Evolutionary conservation across 2,113 vertebrate species (phyloP).

Genomic region (Calyptomena viridis): DNA sequence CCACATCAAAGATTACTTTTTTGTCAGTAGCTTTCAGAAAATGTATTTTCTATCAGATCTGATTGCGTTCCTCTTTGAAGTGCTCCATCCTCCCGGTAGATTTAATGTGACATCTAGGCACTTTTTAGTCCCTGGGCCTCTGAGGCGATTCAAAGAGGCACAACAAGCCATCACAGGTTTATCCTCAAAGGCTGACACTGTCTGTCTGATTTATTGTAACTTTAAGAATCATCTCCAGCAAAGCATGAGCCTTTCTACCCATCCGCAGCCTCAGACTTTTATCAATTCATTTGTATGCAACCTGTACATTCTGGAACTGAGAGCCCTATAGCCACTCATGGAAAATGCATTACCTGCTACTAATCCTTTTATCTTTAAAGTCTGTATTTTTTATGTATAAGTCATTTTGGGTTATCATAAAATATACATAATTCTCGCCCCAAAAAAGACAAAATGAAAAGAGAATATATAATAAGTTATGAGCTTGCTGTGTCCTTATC

Average conservation of each 20-base stretch:
- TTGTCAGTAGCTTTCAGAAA: constrained; percentile 91
- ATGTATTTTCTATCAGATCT: constrained; percentile 91
- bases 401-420: constrained; percentile 87
- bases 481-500: constrained; percentile 73
- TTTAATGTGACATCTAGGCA: constrained; percentile 89
- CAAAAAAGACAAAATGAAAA: constrained; percentile 80
- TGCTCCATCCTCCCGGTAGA: constrained; percentile 84
- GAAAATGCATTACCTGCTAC: constrained; percentile 89
- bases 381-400: constrained; percentile 88
- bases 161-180: constrained; percentile 87
- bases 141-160: constrained; percentile 85
- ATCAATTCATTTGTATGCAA: constrained; percentile 89
- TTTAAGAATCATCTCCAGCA: constrained; percentile 87
- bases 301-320: constrained; percentile 74
- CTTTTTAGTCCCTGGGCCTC: constrained; percentile 85
- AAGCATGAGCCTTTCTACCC: constrained; percentile 81
- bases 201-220: constrained; percentile 91
- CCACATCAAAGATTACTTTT: constrained; percentile 93
- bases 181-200: constrained; percentile 88
- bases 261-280: constrained; percentile 81
- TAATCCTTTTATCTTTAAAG: constrained; percentile 91
- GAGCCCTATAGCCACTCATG: constrained; percentile 87
- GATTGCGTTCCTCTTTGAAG: constrained; percentile 87
- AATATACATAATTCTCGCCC: constrained; percentile 82
- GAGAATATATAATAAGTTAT: constrained; percentile 82